Base-by-base conservation (phyloP, 64 coral and sea anemone genomes). In the Montipora cactus region DNA sequence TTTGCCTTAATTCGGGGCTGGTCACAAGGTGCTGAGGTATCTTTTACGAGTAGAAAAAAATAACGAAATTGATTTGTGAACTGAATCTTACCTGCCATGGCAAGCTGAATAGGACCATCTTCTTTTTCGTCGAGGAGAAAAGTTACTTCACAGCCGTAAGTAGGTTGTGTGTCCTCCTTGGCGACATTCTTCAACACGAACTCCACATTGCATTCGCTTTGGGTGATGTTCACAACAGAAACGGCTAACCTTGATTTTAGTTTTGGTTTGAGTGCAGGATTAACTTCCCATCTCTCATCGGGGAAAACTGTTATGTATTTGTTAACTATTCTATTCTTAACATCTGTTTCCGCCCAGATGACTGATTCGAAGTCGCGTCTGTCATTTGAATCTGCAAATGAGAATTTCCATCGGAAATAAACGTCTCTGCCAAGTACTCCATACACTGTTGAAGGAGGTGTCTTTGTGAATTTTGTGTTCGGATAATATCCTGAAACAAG, bases 311-410 rank as follows among this genome's bases (percentile, higher is more conserved):
- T 45, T 3, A 61, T 14, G 79, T 81, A 81, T 44, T 81, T 81
- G 9, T 53, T 5, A 0, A 0, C 0, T 4, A 81, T 62, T 4
- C 14, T 8, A 0, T 25, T 0, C 4, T 9, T 23, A 0, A 0
- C 8, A n/a, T 62, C 9, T 15, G 55, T 62, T 18, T 81, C 0
- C 5, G 57, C 79, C 79, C 79, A 81, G 3, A 81, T 1, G 79
- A 81, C 15, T 37, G 3, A 3, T 0, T 64, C 79, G 21, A 81
- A 47, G 0, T 81, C 4, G 0, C 0, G 1, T 49, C 53, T 59
- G 53, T 81, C 79, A 0, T 28, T 0, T 3, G 8, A 0, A 16
- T 37, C 2, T 0, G 53, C 79, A 81, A 81, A 81, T 13, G 9
- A 59, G 12, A 81, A 81, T 9, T 59, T 58, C 79, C 79, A 81